Conservation (phyloP, 2,797 vertebrate genomes). For the Melanogrammus aeglefinus region DNA sequence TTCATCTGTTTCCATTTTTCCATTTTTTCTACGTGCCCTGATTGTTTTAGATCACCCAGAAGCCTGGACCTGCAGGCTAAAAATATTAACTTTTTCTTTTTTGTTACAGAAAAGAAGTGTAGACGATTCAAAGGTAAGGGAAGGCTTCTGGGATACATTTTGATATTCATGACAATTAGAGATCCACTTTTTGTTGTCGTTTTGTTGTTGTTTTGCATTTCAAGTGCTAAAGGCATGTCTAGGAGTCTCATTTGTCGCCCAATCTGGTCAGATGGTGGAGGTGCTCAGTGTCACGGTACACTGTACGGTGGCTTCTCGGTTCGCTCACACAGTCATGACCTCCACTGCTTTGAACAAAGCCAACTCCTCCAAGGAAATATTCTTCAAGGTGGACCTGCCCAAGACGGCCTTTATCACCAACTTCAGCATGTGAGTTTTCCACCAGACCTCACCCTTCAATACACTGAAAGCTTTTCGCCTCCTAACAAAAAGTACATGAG, state of each 20-base stretch:
- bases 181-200: background rate
- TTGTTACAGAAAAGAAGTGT: slow-evolving; percentile 63
- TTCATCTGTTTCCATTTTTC: background rate
- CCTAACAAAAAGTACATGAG: background rate
- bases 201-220: background rate
- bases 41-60: background rate
- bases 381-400: slow-evolving; percentile 87
- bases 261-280: slow-evolving; percentile 56
- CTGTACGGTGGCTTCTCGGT: slow-evolving; percentile 83
- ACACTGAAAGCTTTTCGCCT: background rate
- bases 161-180: background rate
- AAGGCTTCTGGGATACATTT: background rate
- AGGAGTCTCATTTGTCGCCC: background rate
- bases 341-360: slow-evolving; percentile 81
- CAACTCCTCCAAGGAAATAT: slow-evolving; percentile 76
- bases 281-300: slow-evolving; percentile 80
- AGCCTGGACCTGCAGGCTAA: background rate
- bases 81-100: background rate
- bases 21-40: too few relatives aligned
- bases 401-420: slow-evolving; percentile 92
- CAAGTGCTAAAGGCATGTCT: too few relatives aligned
- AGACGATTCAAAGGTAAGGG: slow-evolving; percentile 49
- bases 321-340: slow-evolving; percentile 86
- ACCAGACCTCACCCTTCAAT: background rate
- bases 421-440: slow-evolving; percentile 85